Evolutionary conservation across 2,797 vertebrate species (phyloP).

Genomic region (Cephalopachus bancanus): DNA sequence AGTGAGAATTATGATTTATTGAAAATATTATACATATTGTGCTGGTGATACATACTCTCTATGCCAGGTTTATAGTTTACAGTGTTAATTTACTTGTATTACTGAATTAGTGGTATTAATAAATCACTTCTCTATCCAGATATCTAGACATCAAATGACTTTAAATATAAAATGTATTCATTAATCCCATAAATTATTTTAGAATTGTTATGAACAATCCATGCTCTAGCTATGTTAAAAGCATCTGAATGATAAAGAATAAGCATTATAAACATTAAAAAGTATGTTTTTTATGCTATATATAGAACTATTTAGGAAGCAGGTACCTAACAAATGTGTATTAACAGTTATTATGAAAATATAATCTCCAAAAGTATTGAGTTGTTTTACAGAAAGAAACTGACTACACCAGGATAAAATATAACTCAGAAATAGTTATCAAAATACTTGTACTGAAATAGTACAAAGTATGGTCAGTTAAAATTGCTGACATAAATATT

Average conservation of each 20-base stretch:
- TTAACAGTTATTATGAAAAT: slow-evolving; percentile 21
- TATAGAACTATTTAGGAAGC: neutral
- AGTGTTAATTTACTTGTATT: neutral
- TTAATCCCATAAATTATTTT: neutral
- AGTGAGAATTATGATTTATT: neutral
- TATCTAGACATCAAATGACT: neutral
- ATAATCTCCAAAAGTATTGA: neutral
- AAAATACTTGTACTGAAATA: neutral
- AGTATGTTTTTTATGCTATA: neutral
- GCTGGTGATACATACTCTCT: neutral
- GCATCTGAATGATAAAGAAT: neutral
- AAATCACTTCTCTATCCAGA: neutral
- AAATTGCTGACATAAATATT: neutral
- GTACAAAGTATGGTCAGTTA: neutral
- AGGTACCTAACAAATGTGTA: slow-evolving; percentile 26
- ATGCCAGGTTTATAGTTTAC: neutral
- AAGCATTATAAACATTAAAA: slow-evolving; percentile 8
- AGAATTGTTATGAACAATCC: neutral
- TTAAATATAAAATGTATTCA: neutral
- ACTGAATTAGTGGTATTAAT: no score
- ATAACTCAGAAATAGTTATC: neutral
- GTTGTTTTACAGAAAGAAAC: neutral
- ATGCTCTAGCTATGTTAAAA: neutral
- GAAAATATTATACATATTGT: neutral
- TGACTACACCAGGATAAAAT: neutral